Evolutionary conservation across 2,113 vertebrate genomes (phyloP).

Genomic region (human (Homo sapiens)): DNA sequence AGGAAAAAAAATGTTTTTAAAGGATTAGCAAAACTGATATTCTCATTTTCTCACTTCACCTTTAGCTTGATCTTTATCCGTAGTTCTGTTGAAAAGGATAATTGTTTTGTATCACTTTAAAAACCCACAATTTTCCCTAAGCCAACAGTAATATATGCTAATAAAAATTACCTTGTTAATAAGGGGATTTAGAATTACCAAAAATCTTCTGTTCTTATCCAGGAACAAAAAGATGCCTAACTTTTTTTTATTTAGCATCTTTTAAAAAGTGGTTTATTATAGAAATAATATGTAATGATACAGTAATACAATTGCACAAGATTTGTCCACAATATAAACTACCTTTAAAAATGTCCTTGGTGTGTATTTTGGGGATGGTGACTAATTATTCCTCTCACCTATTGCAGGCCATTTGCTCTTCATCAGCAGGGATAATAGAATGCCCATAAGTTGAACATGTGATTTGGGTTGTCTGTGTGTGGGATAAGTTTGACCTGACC

Average conservation of each 20-base stretch:
- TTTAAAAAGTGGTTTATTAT: neutral
- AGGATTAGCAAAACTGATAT: neutral
- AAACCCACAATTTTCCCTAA: neutral
- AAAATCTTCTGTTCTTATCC: neutral
- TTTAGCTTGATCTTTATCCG: neutral
- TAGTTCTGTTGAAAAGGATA: neutral
- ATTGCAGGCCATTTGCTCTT: neutral
- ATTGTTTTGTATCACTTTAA: neutral
- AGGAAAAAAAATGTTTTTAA: neutral
- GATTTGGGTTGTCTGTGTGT: neutral
- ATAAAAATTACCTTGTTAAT: constrained; percentile 29
- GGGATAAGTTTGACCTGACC: neutral
- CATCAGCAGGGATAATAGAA: neutral
- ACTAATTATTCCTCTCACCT: neutral
- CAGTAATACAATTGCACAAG: neutral
- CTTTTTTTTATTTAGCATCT: neutral
- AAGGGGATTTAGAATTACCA: neutral
- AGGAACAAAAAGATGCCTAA: neutral
- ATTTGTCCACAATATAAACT: neutral
- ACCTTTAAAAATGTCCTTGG: neutral
- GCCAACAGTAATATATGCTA: neutral
- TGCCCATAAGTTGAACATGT: neutral
- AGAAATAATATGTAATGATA: neutral
- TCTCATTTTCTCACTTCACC: neutral
- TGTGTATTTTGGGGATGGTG: neutral